Evolutionary conservation across 2,888 invertebrate genomes (phyloP).

Genomic region (Pollenia angustigena): DNA sequence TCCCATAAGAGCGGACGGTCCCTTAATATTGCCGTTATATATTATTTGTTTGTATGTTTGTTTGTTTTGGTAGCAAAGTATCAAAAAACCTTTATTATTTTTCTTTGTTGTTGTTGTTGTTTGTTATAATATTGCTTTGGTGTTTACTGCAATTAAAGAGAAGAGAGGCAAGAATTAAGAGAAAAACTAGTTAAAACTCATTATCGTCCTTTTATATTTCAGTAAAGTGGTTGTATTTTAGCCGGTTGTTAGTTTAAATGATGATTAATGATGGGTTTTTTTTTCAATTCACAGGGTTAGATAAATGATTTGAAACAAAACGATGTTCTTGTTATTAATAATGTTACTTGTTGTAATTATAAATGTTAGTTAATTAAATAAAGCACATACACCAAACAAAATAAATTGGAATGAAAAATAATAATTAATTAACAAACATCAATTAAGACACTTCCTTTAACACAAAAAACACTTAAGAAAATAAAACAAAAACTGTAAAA

Average conservation of each 20-base stretch:
- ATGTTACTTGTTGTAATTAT: conserved; percentile 4
- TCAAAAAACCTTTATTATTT: conserved; percentile 66
- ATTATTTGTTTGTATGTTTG: conserved; percentile 7
- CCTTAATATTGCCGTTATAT: conserved; percentile 71
- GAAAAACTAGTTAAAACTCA: background rate
- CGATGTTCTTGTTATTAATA: background rate
- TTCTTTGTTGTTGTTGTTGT: conserved; percentile 57
- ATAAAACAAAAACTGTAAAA: background rate
- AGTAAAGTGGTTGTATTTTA: background rate
- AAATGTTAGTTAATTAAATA: background rate
- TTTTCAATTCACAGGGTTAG: background rate
- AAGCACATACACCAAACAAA: conserved; percentile 23
- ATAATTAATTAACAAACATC: conserved; percentile 20
- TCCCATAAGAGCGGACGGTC: conserved; percentile 70
- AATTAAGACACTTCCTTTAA: background rate
- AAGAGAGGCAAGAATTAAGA: background rate
- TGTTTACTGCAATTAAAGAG: conserved; percentile 65
- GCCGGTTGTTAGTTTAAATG: background rate
- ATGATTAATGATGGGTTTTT: background rate
- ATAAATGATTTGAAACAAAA: background rate
- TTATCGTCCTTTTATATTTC: background rate
- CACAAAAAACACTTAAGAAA: background rate
- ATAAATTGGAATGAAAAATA: background rate
- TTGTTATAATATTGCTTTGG: conserved; percentile 73
- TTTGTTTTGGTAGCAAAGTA: conserved; percentile 65